These are phyloP conservation scores for Sesamia inferens DNA, from an alignment of 2,888 invertebrate genomes.

Conservation along the genomic window DNA sequence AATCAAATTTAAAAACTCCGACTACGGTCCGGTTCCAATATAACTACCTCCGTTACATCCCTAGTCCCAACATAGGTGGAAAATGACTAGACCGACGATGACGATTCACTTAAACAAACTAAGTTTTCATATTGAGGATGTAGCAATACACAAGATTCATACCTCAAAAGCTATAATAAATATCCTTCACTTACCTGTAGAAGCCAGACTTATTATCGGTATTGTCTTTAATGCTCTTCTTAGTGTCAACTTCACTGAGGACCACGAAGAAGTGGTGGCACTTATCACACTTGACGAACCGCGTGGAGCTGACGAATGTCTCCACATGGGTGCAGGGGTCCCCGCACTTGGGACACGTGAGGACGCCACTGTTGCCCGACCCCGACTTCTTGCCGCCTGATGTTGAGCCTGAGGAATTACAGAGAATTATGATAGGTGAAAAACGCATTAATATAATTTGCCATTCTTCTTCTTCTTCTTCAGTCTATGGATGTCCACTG, in stretches of 20 bases:
- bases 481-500: no score
- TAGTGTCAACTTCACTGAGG: slow-evolving; percentile 97
- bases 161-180: no score
- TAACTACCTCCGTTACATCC: no score
- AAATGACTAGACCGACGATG: no score
- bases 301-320: slow-evolving; percentile 98
- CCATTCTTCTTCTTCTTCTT: no score
- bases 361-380: slow-evolving; percentile 85
- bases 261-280: slow-evolving; percentile 99
- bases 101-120: no score
- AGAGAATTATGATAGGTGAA: no score
- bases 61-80: no score
- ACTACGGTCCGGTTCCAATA: no score
- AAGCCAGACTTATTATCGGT: slow-evolving; percentile 92
- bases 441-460: background rate
- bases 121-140: no score
- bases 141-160: no score
- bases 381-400: slow-evolving; percentile 92
- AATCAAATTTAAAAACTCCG: no score
- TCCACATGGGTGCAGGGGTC: slow-evolving; percentile 99
- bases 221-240: slow-evolving; percentile 95
- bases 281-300: slow-evolving; percentile 99
- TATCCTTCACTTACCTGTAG: slow-evolving; percentile 81
- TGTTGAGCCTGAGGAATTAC: slow-evolving; percentile 71
- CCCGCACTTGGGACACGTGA: slow-evolving; percentile 98